phyloP scores from a whole-genome alignment of 2,797 vertebrate genomes.

The Urophycis tenuis region DNA sequence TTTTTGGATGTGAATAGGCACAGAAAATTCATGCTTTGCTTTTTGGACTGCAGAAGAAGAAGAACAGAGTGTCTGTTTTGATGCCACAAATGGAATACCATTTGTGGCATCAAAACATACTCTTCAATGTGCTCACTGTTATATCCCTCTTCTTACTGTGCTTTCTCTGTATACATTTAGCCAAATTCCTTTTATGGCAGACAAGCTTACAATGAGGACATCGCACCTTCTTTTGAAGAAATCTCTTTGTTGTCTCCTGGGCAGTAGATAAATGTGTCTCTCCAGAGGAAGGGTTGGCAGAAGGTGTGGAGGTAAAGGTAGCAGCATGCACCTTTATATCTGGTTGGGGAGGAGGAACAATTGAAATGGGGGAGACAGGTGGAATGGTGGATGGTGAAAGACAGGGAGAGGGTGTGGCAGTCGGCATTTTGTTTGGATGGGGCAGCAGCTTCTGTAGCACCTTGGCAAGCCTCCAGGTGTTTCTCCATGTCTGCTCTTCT shows the following conservation, averaged over 20 bases:
- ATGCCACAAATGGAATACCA: no score
- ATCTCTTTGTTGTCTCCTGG: background rate
- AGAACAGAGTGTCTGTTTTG: no score
- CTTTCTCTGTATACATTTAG: background rate
- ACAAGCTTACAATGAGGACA: background rate
- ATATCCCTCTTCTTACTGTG: no score
- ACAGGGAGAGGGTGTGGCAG: background rate
- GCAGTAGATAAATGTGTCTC: no score
- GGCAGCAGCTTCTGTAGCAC: background rate
- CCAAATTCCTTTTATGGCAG: background rate
- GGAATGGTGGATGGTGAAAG: background rate
- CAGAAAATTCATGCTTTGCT: conserved; percentile 3
- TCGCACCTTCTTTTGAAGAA: background rate
- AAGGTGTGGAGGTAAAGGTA: background rate
- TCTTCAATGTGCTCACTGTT: no score
- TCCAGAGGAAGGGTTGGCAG: no score
- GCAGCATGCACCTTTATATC: background rate
- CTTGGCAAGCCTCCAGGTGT: background rate
- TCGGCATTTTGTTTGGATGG: background rate
- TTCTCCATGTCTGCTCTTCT: background rate
- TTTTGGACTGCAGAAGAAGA: background rate
- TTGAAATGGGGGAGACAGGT: background rate
- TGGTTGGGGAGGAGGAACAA: background rate
- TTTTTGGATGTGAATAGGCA: conserved; percentile 4
- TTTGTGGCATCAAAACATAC: no score